Conservation (phyloP, 2,888 invertebrate genomes). For the Ennomos quercinarius region DNA sequence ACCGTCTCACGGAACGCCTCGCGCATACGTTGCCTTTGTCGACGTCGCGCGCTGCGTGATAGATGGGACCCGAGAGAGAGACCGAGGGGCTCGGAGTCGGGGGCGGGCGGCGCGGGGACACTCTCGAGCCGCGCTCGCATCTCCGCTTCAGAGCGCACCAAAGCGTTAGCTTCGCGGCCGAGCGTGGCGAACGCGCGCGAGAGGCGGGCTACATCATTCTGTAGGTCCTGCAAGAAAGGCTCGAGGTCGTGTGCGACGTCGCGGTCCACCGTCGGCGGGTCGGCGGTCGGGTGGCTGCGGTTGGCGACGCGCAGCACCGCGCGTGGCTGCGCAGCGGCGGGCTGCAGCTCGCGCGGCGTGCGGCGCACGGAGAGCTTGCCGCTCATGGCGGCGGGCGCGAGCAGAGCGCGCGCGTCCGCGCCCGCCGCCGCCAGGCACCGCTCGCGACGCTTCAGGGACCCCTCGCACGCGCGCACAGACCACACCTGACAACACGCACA, state of each 20-base stretch:
- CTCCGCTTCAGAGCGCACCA: conserved; percentile 62
- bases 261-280: conserved; percentile 36
- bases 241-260: conserved; percentile 55
- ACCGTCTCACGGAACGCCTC: conserved; percentile 56
- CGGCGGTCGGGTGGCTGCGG: conserved; percentile 56
- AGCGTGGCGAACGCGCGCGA: conserved; percentile 70
- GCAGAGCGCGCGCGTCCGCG: conserved; percentile 64
- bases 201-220: conserved; percentile 68
- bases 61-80: conserved; percentile 27
- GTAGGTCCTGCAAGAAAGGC: conserved; percentile 68
- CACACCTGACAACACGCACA: conserved; percentile 59
- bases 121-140: conserved; percentile 57
- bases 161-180: conserved; percentile 64
- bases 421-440: conserved; percentile 69
- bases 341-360: conserved; percentile 61
- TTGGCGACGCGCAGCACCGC: conserved; percentile 75
- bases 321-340: conserved; percentile 65
- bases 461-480: conserved; percentile 78
- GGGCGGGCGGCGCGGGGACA: conserved; percentile 26
- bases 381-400: conserved; percentile 59
- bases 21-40: conserved; percentile 67
- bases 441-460: conserved; percentile 73
- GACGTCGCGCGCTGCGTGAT: conserved; percentile 71
- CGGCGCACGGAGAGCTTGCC: conserved; percentile 70
- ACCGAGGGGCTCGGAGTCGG: neutral